Evolutionary conservation across 1,140 invertebrate genomes (phyloP).

Genomic region (Conopomorpha cramerella): DNA sequence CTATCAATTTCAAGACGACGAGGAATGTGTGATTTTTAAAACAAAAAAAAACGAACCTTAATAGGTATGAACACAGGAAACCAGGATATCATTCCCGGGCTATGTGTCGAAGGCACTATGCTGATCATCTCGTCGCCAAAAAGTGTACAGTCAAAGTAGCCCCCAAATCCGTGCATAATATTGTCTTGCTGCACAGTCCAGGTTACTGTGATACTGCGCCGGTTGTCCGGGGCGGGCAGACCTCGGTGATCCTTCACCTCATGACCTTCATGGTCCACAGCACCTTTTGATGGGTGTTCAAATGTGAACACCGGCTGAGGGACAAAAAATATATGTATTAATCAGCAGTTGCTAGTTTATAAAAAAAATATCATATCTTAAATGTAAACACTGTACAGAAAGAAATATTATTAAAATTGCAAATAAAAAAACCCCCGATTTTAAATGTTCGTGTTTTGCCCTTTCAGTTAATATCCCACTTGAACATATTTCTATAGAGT

Average conservation of each 20-base stretch:
- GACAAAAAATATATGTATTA: too few relatives aligned
- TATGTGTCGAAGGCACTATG: conserved; percentile 87
- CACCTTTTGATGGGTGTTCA: conserved; percentile 70
- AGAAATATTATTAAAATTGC: too few relatives aligned
- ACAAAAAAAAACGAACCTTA: too few relatives aligned
- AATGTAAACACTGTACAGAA: too few relatives aligned
- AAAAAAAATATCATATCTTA: too few relatives aligned
- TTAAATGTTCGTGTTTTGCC: too few relatives aligned
- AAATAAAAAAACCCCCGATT: too few relatives aligned
- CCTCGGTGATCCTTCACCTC: conserved; percentile 59
- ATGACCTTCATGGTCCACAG: conserved; percentile 27
- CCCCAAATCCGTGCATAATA: conserved; percentile 90
- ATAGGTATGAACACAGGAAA: conserved; percentile 96
- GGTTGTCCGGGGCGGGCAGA: conserved; percentile 76
- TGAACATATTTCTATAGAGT: too few relatives aligned
- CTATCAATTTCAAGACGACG: too few relatives aligned
- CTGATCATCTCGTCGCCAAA: conserved; percentile 86
- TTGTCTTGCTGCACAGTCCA: conserved; percentile 77
- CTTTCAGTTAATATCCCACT: too few relatives aligned
- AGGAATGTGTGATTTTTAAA: too few relatives aligned
- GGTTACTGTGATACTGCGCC: conserved; percentile 69
- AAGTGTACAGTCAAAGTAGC: conserved; percentile 90
- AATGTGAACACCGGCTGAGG: conserved; percentile 85
- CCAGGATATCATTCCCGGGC: conserved; percentile 94
- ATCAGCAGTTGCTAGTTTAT: too few relatives aligned